Conservation (phyloP, 2,888 invertebrate genomes). For the Morpho deidamia region DNA sequence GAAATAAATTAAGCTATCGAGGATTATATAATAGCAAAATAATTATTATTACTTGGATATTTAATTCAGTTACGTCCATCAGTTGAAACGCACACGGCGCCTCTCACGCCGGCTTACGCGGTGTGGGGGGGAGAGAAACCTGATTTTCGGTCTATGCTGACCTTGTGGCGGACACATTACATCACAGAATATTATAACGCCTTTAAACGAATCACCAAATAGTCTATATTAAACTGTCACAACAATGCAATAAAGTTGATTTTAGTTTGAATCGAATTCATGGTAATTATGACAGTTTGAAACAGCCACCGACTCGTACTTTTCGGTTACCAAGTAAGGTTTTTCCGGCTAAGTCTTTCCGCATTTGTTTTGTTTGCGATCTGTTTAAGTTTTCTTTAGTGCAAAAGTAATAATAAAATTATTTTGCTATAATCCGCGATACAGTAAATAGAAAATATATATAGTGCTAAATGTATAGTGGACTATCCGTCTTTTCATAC, state of each 20-base stretch:
- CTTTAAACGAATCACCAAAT: constrained; percentile 37
- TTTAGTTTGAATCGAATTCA: constrained; percentile 14
- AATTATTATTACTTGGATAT: background rate
- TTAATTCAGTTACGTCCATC: constrained; percentile 7
- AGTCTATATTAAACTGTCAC: constrained; percentile 14
- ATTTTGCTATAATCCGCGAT: too few relatives aligned
- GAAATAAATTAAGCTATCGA: background rate
- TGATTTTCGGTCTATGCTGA: constrained; percentile 76
- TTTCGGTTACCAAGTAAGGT: constrained; percentile 55
- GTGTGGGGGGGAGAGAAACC: constrained; percentile 52
- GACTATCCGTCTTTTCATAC: too few relatives aligned
- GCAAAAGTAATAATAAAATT: too few relatives aligned
- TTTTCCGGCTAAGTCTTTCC: constrained; percentile 71
- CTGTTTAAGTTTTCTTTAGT: constrained; percentile 33
- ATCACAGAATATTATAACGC: constrained; percentile 64
- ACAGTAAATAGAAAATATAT: too few relatives aligned
- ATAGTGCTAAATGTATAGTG: too few relatives aligned
- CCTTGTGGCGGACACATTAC: constrained; percentile 70
- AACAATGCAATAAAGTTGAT: constrained; percentile 17
- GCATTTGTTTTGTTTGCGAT: constrained; percentile 45
- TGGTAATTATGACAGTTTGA: constrained; percentile 30
- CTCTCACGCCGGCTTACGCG: constrained; percentile 53
- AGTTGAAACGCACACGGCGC: constrained; percentile 33
- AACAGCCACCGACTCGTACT: constrained; percentile 28
- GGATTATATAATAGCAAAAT: constrained; percentile 23